These are phyloP conservation scores for Peromyscus polionotus DNA, from an alignment of 2,113 vertebrate species.

Conservation along the genomic window DNA sequence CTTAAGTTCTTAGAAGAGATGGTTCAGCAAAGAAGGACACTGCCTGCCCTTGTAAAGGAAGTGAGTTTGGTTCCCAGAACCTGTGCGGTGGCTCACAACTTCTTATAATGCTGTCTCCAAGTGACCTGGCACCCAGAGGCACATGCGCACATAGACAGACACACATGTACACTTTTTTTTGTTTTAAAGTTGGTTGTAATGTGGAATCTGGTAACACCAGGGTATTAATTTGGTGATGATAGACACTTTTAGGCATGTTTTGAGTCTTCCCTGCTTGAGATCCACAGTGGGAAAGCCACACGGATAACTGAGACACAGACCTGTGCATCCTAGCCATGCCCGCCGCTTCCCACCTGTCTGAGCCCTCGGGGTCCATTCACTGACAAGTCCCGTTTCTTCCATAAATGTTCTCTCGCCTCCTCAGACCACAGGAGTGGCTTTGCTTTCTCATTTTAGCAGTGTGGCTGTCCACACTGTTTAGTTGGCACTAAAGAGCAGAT, in stretches of 20 bases:
- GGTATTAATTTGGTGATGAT: background rate
- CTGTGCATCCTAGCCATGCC: fast-evolving
- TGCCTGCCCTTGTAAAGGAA: background rate
- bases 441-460: background rate
- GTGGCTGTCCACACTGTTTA: background rate
- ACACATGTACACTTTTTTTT: background rate
- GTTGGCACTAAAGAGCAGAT: background rate
- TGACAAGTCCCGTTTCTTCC: background rate
- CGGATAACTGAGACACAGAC: background rate
- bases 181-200: background rate
- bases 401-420: background rate
- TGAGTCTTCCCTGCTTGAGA: background rate
- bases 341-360: background rate
- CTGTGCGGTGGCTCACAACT: no score
- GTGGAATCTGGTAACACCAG: background rate
- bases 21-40: background rate
- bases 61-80: background rate
- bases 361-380: background rate
- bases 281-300: background rate
- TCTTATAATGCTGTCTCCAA: background rate
- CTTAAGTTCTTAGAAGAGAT: background rate
- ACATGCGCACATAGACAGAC: no score
- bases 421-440: background rate
- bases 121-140: background rate
- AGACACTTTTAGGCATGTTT: background rate